A percentile compares a stretch with the other conserved stretches of the same genome.
These are phyloP conservation scores for Terrapene triunguis DNA, from an alignment of 2,113 vertebrate genomes.

Conservation along the genomic window DNA sequence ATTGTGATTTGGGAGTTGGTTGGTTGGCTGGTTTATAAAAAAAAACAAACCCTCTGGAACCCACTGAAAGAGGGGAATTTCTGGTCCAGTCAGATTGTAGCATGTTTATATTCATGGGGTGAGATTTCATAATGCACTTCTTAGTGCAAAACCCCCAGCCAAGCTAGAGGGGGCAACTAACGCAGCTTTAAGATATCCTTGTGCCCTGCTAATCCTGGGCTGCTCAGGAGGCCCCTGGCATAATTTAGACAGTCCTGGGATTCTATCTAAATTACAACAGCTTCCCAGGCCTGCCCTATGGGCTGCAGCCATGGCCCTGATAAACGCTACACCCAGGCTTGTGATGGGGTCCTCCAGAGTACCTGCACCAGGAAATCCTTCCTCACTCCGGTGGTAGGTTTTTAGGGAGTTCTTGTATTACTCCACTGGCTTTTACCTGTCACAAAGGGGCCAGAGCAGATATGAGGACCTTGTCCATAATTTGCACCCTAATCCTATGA, in stretches of 20 bases:
- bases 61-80: neutral
- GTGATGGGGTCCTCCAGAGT: neutral
- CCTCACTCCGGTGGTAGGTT: rapidly evolving
- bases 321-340: neutral
- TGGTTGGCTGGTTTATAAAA: neutral
- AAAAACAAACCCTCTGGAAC: too few species aligned
- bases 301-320: neutral
- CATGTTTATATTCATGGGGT: neutral
- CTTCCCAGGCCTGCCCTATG: neutral
- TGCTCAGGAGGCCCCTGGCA: too few species aligned
- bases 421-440: neutral
- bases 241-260: neutral
- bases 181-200: neutral
- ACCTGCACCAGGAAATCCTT: neutral
- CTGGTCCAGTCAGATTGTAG: neutral
- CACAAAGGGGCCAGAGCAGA: rapidly evolving
- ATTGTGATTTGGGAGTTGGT: neutral
- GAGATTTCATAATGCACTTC: neutral
- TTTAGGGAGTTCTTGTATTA: neutral
- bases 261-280: neutral
- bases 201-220: neutral
- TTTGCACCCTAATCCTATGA: neutral
- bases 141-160: neutral
- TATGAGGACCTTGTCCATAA: neutral
- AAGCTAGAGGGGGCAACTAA: too few species aligned